Base-by-base conservation (phyloP, 2,113 vertebrate species). In the Nanorana parkeri region DNA sequence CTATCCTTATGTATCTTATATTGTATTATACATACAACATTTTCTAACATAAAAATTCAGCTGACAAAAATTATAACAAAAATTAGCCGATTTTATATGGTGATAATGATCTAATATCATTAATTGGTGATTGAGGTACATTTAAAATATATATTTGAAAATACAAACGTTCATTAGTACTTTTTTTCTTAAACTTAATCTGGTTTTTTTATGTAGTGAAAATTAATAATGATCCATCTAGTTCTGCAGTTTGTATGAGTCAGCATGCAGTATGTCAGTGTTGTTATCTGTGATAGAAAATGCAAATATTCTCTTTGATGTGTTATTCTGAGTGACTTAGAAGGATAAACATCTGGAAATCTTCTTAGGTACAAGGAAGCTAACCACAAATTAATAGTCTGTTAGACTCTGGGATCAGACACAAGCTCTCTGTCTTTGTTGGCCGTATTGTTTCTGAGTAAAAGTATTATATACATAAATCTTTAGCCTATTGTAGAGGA, bases 251-350 rank as follows among this genome's bases (percentile, higher is more conserved):
- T 88, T 86, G 87, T 85, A 87, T 90, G 88, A 91, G 90, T 88
- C 92, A 82, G 80, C 69, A 92, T 82, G 90, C 85, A 93, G 92
- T 91, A 84, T 90, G 88, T 91, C 90, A 88, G 86, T 86, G 90
- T 90, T 88, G 90, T 91, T 94, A 93, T 93, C 94, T 94, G 87
- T 90, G 87, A 88, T 78, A 88, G 86, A 90, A 81, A 92, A 92
- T 90, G 92, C 91, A 90, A 88, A 90, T 91, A 84, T 84, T 81
- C 89, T 91, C 94, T 94, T 93, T 93, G 93, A 94, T 92, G 92
- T 94, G 89, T 90, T 91, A 87, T 89, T 92, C 90, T 91, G 80
- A 84, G 91, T 90, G 88, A 91, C 88, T 87, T 88, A 85, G 86
- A 89, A 90, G 90, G 89, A 91, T 91, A 91, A 90, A 89, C 88